phyloP scores from a whole-genome alignment of 2,888 invertebrate genomes.

The Pandemis corylana region DNA sequence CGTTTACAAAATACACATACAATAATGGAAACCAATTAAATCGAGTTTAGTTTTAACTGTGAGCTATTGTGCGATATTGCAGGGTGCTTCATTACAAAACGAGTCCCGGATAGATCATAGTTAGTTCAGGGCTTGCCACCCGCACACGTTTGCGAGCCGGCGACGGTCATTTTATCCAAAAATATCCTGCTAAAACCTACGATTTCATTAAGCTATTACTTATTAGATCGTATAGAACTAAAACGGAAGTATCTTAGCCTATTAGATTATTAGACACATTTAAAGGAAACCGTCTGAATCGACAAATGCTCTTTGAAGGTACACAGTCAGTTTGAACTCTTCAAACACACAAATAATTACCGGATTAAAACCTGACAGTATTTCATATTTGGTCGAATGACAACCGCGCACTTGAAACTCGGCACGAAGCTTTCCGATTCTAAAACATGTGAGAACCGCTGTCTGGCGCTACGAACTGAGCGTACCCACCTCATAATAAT shows the following conservation, averaged over 20 bases:
- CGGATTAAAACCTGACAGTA: constrained; percentile 1
- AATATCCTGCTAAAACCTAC: not conserved
- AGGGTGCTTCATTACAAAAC: constrained; percentile 42
- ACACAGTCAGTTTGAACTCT: constrained; percentile 6
- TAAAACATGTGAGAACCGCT: not conserved
- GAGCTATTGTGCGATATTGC: constrained; percentile 47
- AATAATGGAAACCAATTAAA: constrained; percentile 4
- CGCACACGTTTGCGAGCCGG: not conserved
- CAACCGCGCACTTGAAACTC: constrained; percentile 2
- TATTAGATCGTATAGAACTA: not conserved
- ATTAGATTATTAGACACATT: constrained; percentile 14
- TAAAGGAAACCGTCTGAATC: constrained; percentile 3
- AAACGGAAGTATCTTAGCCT: not conserved
- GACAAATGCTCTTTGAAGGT: not conserved
- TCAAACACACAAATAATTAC: not conserved
- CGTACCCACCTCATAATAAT: not conserved
- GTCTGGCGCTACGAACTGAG: not conserved
- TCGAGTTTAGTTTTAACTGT: not conserved
- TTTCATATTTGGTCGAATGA: constrained; percentile 10
- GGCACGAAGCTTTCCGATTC: not conserved
- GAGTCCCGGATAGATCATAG: not conserved
- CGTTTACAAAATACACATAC: constrained; percentile 26
- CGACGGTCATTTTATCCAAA: not conserved
- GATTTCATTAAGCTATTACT: not conserved
- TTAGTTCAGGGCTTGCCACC: not conserved